Conservation (phyloP, 23 tunicate genomes). For the Oikopleura albicans region DNA sequence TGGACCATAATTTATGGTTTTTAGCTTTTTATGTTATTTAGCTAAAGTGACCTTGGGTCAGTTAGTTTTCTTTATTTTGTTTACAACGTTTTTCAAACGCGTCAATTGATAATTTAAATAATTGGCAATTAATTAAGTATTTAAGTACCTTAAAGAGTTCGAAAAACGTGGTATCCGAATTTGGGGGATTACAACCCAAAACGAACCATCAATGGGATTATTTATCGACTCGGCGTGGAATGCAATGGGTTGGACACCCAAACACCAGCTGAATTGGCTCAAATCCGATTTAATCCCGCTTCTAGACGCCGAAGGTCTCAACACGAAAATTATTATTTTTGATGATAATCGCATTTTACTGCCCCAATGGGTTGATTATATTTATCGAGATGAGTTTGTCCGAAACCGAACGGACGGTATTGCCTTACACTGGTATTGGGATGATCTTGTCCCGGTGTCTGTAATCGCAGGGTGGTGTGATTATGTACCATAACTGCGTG, state of each 20-base stretch:
- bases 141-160: slow-evolving; percentile 46
- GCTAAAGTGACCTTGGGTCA: too few relatives aligned
- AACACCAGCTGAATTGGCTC: slow-evolving; percentile 45
- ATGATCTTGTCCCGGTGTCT: slow-evolving; percentile 37
- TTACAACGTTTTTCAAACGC: too few relatives aligned
- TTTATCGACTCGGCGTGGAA: slow-evolving; percentile 49
- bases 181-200: slow-evolving; percentile 85
- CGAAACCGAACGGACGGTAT: slow-evolving; percentile 59
- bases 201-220: slow-evolving; percentile 90
- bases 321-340: slow-evolving; percentile 41
- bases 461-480: slow-evolving; percentile 17
- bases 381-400: slow-evolving; percentile 37
- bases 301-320: not conserved
- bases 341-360: slow-evolving; percentile 80
- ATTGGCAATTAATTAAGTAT: too few relatives aligned
- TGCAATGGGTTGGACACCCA: slow-evolving; percentile 61
- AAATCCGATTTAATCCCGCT: slow-evolving; percentile 63
- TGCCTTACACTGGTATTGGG: slow-evolving; percentile 95
- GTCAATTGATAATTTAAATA: too few relatives aligned
- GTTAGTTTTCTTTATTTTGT: too few relatives aligned
- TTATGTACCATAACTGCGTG: too few relatives aligned
- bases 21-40: too few relatives aligned
- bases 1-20: too few relatives aligned
- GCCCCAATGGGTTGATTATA: slow-evolving; percentile 34
- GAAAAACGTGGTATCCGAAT: slow-evolving; percentile 42